Conservation (phyloP, 2,888 invertebrate genomes). For the Pilophorus perplexus region DNA sequence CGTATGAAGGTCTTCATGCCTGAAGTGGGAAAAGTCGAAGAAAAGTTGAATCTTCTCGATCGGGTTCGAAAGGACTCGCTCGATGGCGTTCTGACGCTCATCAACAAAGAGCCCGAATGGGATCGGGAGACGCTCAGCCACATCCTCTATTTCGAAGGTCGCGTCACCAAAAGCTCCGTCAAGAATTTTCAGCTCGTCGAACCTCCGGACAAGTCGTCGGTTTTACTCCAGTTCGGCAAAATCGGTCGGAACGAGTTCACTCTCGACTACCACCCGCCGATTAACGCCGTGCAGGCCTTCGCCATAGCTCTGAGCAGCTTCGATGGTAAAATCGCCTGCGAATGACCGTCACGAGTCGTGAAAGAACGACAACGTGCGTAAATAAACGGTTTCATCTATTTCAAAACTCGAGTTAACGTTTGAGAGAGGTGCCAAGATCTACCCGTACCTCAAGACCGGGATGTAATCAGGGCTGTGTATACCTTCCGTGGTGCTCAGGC, state of each 20-base stretch:
- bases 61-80: background rate
- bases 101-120: slow-evolving; percentile 32
- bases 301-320: slow-evolving; percentile 25
- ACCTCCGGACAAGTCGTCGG: background rate
- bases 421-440: background rate
- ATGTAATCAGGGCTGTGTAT: too few species aligned
- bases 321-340: slow-evolving; percentile 28
- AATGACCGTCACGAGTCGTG: slow-evolving; percentile 9
- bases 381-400: slow-evolving; percentile 11
- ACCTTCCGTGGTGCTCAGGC: too few species aligned
- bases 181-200: slow-evolving; percentile 23
- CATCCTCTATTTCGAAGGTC: slow-evolving; percentile 21
- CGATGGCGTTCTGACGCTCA: slow-evolving; percentile 7
- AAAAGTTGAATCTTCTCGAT: background rate
- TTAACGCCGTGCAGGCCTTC: slow-evolving; percentile 25
- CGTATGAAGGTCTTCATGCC: slow-evolving; percentile 14
- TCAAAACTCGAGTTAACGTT: too few species aligned
- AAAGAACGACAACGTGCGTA: too few species aligned
- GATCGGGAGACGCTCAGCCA: slow-evolving; percentile 10
- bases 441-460: too few species aligned
- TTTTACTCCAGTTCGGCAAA: slow-evolving; percentile 30
- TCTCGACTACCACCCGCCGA: slow-evolving; percentile 24
- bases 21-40: background rate
- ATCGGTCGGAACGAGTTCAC: slow-evolving; percentile 25
- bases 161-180: slow-evolving; percentile 32